Percentiles rank a stretch among this genome's conserved stretches.
phyloP scores from a whole-genome alignment of 1,140 invertebrate species.

The Bombus cullumanus region DNA sequence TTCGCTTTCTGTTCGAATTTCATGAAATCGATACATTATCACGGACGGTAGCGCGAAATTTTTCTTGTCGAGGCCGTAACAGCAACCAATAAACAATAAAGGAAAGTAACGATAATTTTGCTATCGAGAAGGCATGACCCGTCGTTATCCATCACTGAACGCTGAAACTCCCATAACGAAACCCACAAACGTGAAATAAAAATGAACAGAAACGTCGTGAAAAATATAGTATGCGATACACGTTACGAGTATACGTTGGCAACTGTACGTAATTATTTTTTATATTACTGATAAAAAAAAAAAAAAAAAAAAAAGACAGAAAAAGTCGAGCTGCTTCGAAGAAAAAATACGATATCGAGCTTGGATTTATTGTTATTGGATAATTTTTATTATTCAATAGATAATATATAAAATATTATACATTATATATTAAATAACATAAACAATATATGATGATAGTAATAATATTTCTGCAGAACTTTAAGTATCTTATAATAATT shows the following conservation, averaged over 20 bases:
- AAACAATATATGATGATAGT: not conserved
- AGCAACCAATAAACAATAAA: not conserved
- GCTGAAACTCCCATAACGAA: slow-evolving; percentile 2
- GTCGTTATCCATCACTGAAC: slow-evolving; percentile 7
- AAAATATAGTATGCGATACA: not conserved
- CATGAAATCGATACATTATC: not conserved
- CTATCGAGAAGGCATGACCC: slow-evolving; percentile 28
- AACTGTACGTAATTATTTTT: not conserved
- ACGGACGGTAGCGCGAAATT: not conserved
- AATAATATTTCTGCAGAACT: not conserved
- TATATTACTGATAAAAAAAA: not conserved
- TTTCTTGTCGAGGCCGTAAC: not conserved
- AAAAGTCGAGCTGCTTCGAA: not conserved
- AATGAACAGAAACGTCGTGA: not conserved
- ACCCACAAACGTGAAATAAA: slow-evolving; percentile 27
- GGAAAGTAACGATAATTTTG: slow-evolving; percentile 23
- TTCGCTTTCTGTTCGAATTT: not conserved
- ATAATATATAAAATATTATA: not conserved
- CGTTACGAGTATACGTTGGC: not conserved
- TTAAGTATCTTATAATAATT: no score
- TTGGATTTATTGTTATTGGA: not conserved
- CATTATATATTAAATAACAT: not conserved
- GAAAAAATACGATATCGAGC: not conserved
- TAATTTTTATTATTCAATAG: not conserved
- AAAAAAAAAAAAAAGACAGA: not conserved